These are phyloP conservation scores for Andrena fulva DNA, from an alignment of 2,888 invertebrate genomes.

Conservation along the genomic window DNA sequence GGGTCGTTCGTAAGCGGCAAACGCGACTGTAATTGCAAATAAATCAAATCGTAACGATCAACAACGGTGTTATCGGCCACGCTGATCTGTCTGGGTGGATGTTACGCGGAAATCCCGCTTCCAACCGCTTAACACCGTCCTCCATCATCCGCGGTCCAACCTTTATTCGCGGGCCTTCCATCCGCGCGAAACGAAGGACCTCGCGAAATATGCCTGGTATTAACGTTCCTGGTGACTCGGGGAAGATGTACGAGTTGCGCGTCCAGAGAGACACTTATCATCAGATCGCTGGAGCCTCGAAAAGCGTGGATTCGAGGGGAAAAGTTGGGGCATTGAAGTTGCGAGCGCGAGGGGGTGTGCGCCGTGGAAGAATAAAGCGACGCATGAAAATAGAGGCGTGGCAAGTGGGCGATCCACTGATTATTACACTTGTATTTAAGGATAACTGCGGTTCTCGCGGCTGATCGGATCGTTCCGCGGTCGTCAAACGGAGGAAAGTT, in stretches of 20 bases:
- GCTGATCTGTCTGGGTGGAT: constrained; percentile 46
- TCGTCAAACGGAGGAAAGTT: neutral
- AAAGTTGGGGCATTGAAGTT: neutral
- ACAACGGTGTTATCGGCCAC: constrained; percentile 69
- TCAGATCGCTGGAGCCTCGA: neutral
- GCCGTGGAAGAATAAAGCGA: neutral
- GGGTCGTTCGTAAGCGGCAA: constrained; percentile 46
- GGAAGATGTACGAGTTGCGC: constrained; percentile 4
- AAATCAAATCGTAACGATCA: constrained; percentile 83
- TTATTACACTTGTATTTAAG: neutral
- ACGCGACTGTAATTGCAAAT: constrained; percentile 78
- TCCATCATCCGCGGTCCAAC: constrained; percentile 29
- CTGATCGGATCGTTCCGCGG: neutral
- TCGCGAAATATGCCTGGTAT: constrained; percentile 37
- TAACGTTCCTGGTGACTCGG: constrained; percentile 23
- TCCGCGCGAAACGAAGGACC: constrained; percentile 1
- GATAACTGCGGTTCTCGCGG: neutral
- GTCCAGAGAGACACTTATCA: neutral
- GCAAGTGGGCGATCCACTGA: neutral
- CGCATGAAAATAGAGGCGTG: neutral
- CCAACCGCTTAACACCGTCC: constrained; percentile 42
- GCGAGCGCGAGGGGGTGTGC: neutral
- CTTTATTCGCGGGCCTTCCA: constrained; percentile 26
- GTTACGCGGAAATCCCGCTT: constrained; percentile 63
- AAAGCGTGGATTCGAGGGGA: neutral